A percentile compares a stretch with the other conserved stretches of the same genome.
Evolutionary conservation across 2,113 vertebrate species (phyloP).

Genomic region (Shinisaurus crocodilurus): DNA sequence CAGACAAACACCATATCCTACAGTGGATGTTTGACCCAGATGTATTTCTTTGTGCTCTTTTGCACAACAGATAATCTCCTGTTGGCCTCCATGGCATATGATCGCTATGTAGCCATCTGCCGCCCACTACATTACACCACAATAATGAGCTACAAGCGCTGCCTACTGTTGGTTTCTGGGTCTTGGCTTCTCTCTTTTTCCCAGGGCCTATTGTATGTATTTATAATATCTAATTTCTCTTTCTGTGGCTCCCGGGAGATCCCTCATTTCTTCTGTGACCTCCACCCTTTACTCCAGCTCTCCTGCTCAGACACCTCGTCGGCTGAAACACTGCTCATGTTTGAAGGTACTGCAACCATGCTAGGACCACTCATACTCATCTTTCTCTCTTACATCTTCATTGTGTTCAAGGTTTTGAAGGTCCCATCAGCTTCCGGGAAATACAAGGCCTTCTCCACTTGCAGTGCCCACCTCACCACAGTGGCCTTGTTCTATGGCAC

Average conservation of each 20-base stretch:
- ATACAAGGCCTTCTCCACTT: constrained; percentile 62
- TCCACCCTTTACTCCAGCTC: constrained; percentile 57
- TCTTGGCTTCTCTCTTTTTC: constrained; percentile 42
- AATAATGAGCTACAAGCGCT: constrained; percentile 51
- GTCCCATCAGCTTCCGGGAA: constrained; percentile 41
- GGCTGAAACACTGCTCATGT: not conserved
- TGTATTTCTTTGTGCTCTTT: constrained; percentile 58
- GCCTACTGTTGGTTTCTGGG: constrained; percentile 26
- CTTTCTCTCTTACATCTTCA: constrained; percentile 54
- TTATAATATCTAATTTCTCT: constrained; percentile 29
- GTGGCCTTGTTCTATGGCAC: constrained; percentile 49
- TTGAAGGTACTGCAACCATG: constrained; percentile 44
- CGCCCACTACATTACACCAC: constrained; percentile 44
- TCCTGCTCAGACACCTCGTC: constrained; percentile 34
- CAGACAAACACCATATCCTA: constrained; percentile 51
- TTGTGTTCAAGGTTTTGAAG: constrained; percentile 12
- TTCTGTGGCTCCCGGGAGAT: constrained; percentile 63
- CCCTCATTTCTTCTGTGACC: constrained; percentile 62
- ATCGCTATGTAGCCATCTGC: constrained; percentile 56
- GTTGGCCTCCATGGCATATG: no score
- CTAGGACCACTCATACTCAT: constrained; percentile 58
- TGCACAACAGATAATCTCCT: constrained; percentile 48
- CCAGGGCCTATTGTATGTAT: constrained; percentile 46
- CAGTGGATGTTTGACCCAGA: constrained; percentile 41
- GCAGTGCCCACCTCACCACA: constrained; percentile 33